These are phyloP conservation scores for Sinella curviseta DNA, from an alignment of 1,140 invertebrate species.

Conservation along the genomic window DNA sequence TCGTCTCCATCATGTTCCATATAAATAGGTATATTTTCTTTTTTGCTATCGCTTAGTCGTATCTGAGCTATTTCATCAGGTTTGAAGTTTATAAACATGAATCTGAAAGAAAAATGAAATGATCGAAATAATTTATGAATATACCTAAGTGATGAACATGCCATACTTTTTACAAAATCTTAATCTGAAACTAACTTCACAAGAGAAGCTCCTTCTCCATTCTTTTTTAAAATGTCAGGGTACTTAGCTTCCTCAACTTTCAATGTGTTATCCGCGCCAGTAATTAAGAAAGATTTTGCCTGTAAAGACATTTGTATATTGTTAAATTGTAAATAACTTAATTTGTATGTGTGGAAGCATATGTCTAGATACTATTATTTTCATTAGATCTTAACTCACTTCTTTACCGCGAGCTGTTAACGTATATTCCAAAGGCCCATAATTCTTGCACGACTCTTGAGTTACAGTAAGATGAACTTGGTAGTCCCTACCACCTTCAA, in stretches of 20 bases:
- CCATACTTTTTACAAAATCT: too few species aligned
- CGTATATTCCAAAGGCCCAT: not conserved
- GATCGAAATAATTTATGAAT: not conserved
- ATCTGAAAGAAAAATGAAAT: not conserved
- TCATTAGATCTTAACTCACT: too few species aligned
- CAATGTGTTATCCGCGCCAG: not conserved
- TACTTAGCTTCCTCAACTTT: not conserved
- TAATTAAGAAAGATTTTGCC: not conserved
- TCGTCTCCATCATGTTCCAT: not conserved
- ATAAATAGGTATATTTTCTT: not conserved
- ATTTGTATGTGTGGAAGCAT: not conserved
- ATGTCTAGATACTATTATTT: too few species aligned
- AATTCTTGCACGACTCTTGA: not conserved
- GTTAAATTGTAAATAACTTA: not conserved
- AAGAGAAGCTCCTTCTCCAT: conserved; percentile 24
- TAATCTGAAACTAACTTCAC: conserved; percentile 27
- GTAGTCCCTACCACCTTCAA: not conserved
- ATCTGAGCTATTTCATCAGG: too few species aligned
- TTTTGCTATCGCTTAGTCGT: not conserved
- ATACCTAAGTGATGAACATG: too few species aligned
- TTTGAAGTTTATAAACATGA: too few species aligned
- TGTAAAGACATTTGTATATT: too few species aligned
- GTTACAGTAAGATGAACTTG: not conserved
- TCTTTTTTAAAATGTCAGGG: conserved; percentile 4
- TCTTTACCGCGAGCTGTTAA: not conserved